Conservation (phyloP, 2,888 invertebrate genomes). For the Athripsodes cinereus region DNA sequence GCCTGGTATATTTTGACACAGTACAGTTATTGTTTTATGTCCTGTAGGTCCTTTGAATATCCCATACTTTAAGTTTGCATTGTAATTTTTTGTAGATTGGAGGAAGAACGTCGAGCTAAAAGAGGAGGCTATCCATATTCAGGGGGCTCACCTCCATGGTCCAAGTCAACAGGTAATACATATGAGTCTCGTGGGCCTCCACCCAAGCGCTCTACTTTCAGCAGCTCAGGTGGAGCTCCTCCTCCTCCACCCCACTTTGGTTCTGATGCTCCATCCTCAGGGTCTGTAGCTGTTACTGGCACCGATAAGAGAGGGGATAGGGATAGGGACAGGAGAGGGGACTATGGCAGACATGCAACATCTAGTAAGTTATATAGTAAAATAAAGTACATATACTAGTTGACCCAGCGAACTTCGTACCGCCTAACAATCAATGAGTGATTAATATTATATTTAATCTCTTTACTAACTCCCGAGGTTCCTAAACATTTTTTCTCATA, state of each 20-base stretch:
- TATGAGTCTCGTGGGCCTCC: slow-evolving; percentile 8
- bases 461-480: too few relatives aligned
- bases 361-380: too few relatives aligned
- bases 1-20: too few relatives aligned
- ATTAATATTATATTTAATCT: too few relatives aligned
- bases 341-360: slow-evolving; percentile 40
- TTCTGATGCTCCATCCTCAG: slow-evolving; percentile 36
- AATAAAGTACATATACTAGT: too few relatives aligned
- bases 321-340: slow-evolving; percentile 36
- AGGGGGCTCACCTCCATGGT: slow-evolving; percentile 8
- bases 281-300: background rate
- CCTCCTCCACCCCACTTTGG: slow-evolving; percentile 28
- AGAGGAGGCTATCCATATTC: slow-evolving; percentile 35
- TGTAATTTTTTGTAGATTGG: slow-evolving; percentile 41
- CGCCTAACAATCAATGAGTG: too few relatives aligned
- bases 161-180: background rate
- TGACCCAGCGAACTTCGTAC: too few relatives aligned
- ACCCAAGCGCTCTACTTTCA: background rate
- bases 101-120: slow-evolving; percentile 51
- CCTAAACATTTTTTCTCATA: too few relatives aligned
- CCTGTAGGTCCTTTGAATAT: too few relatives aligned
- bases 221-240: background rate
- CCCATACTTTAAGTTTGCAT: too few relatives aligned
- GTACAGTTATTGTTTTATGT: too few relatives aligned
- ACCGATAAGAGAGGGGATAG: slow-evolving; percentile 32